Percentiles rank a stretch among this genome's conserved stretches.
phyloP scores from a whole-genome alignment of 2,113 vertebrate species.

The Cyprinus carpio region DNA sequence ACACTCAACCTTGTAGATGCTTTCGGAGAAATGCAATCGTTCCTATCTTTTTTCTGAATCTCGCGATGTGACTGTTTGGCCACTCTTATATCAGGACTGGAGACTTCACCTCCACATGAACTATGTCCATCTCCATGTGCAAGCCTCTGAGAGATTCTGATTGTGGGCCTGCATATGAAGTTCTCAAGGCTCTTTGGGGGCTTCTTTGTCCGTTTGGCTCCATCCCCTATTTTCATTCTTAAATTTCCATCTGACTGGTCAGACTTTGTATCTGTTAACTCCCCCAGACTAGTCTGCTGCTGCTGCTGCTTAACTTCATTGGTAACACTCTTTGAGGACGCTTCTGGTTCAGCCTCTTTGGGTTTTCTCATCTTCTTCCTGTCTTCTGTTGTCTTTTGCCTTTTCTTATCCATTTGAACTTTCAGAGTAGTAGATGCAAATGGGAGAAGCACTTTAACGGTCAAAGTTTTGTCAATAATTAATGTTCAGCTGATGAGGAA shows the following conservation, averaged over 20 bases:
- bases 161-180: conserved; percentile 93
- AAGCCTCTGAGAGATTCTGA: conserved; percentile 88
- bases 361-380: conserved; percentile 49
- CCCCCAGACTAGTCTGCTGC: conserved; percentile 73
- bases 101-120: conserved; percentile 59
- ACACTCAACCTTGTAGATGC: conserved; percentile 43
- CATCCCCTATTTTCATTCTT: conserved; percentile 89
- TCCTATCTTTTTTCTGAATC: conserved; percentile 48
- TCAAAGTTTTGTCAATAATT: background rate
- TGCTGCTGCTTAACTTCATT: conserved; percentile 21
- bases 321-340: conserved; percentile 57
- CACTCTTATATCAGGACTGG: conserved; percentile 57
- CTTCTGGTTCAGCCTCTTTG: conserved; percentile 64
- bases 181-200: conserved; percentile 97
- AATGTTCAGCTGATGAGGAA: background rate
- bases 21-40: conserved; percentile 61
- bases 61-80: conserved; percentile 57
- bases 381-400: conserved; percentile 38
- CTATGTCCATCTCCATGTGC: conserved; percentile 58
- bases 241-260: conserved; percentile 89
- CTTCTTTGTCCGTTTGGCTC: conserved; percentile 94
- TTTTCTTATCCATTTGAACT: conserved; percentile 58
- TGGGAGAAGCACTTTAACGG: background rate
- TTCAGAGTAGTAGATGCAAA: background rate
- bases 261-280: conserved; percentile 86